Conservation (phyloP, 2,888 invertebrate genomes). For the Pollenia griseotomentosa region DNA sequence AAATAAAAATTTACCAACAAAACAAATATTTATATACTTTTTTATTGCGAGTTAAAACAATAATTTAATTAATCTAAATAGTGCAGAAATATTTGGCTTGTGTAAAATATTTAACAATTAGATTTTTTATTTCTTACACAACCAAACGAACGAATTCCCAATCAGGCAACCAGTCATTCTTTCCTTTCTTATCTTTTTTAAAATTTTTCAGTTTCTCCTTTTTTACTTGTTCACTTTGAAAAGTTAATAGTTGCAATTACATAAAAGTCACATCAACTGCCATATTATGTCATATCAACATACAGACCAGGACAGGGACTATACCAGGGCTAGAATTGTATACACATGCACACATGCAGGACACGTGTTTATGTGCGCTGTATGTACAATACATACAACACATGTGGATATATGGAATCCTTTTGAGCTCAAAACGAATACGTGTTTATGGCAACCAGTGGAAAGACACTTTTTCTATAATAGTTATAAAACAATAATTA, state of each 20-base stretch:
- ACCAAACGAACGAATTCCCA: slow-evolving; percentile 12
- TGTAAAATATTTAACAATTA: slow-evolving; percentile 55
- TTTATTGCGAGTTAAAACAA: not conserved
- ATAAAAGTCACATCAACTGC: slow-evolving; percentile 66
- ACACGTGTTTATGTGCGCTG: not conserved
- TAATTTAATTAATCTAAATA: slow-evolving; percentile 26
- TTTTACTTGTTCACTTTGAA: slow-evolving; percentile 55
- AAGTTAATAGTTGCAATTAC: slow-evolving; percentile 68
- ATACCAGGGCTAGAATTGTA: not conserved
- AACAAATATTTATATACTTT: slow-evolving; percentile 38
- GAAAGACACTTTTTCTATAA: slow-evolving; percentile 40
- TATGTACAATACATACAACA: not conserved
- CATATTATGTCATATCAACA: slow-evolving; percentile 53
- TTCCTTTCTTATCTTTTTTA: slow-evolving; percentile 4
- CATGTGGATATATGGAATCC: not conserved
- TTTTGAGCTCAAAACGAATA: slow-evolving; percentile 40
- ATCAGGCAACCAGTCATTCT: not conserved
- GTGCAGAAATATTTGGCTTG: slow-evolving; percentile 41
- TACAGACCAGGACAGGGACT: not conserved
- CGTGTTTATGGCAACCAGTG: slow-evolving; percentile 40
- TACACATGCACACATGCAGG: not conserved
- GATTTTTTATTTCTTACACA: slow-evolving; percentile 39
- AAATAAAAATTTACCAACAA: slow-evolving; percentile 30
- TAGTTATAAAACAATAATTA: not conserved
- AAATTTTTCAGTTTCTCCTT: not conserved